Evolutionary conservation across 2,797 vertebrate species (phyloP), one percentile per base, ranked within the genome.

Genomic region (Fundulus diaphanus): DNA sequence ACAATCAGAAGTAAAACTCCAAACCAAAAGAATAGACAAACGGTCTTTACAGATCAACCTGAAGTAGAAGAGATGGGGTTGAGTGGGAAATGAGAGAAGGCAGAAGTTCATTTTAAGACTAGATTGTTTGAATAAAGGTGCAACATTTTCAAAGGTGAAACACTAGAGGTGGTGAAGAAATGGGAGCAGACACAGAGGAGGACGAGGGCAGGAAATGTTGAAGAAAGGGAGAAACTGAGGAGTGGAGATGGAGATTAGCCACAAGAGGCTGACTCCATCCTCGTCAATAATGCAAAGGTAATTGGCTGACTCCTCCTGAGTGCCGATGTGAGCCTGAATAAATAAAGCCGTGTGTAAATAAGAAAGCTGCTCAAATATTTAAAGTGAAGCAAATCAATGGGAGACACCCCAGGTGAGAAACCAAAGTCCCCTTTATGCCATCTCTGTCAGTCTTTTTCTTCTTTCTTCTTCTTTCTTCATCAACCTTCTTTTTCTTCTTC

Each of bases 301-400:
- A 90, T 88, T 90, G 91, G 84, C 83, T 68, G 83, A 78, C 76
- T 88, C 66, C 81, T 78, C 80, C 80, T 75, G 85, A 85, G 87
- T 67, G 13, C 65, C 40, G 13, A 69, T 35, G 24, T 68, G 79
- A 82, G 80, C 73, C 87, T 87, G 88, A 91, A 93, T 92, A 88
- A 92, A 93, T 91, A 89, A 88, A 82, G 82, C 65, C 78, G 52
- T 69, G 87, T 84, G 82, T 91, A 89, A 92, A 93, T 93, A 92
- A 93, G 86, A 90, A 74, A 86, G 72, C 42, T 1, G 20, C 77
- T 82, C 82, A 87, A 82, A 89, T 85, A 85, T 87, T 88, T 87
- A 88, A 87, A 79, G 68, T 87, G 72, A 74, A 77, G 78, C 56
- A 76, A 86, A 88, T 92, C 90, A 89, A 89, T 88, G 74, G 48